Evolutionary conservation across 2,113 vertebrate genomes (phyloP).

Genomic region (Rhinogobius similis): DNA sequence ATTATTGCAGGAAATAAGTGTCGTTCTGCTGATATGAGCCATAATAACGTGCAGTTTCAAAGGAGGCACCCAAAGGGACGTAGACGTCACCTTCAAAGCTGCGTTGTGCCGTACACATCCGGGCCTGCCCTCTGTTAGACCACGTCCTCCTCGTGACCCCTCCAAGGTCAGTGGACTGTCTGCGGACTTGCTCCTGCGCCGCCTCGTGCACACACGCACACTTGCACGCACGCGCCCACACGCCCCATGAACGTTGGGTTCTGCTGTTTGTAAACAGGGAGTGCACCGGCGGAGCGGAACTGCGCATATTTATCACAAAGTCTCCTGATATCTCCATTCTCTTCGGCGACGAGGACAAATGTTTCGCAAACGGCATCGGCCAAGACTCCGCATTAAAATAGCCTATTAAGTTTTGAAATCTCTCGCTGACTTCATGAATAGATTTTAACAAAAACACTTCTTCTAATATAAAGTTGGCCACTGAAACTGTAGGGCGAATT

Average conservation of each 20-base stretch:
- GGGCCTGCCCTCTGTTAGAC: constrained; percentile 14
- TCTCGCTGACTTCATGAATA: background rate
- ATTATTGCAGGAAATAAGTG: constrained; percentile 86
- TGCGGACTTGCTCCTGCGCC: constrained; percentile 39
- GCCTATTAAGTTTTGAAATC: background rate
- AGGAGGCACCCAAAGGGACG: constrained; percentile 31
- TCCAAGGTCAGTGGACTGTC: constrained; percentile 77
- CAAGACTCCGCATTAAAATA: background rate
- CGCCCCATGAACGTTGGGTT: constrained; percentile 60
- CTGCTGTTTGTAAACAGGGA: constrained; percentile 94
- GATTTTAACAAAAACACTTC: background rate
- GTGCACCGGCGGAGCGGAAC: constrained; percentile 88
- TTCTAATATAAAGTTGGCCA: background rate
- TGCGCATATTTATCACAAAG: constrained; percentile 92
- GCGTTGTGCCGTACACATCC: constrained; percentile 16
- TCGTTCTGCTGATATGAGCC: constrained; percentile 74
- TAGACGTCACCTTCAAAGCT: constrained; percentile 65
- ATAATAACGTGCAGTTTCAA: constrained; percentile 73
- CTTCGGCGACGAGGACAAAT: constrained; percentile 22
- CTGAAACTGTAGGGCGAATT: no score
- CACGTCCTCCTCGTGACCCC: constrained; percentile 38
- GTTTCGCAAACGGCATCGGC: background rate
- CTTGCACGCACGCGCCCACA: constrained; percentile 41
- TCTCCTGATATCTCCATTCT: constrained; percentile 92
- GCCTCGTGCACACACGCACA: background rate